Evolutionary conservation across 2,888 invertebrate species (phyloP).

Genomic region (Cloeon dipterum): DNA sequence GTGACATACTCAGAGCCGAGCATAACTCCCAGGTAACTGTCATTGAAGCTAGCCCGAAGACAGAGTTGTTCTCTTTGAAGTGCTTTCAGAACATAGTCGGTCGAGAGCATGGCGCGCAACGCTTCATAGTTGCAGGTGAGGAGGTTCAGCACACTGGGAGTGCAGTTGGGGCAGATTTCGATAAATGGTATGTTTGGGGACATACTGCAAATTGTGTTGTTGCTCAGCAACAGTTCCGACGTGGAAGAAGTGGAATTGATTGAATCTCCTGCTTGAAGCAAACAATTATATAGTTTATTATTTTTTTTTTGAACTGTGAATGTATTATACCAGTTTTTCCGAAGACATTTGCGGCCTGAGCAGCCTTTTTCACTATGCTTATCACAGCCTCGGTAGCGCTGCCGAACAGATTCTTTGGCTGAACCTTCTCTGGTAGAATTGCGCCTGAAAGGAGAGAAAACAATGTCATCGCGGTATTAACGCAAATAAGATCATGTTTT

Average conservation of each 20-base stretch:
- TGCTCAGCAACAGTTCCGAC: too few relatives aligned
- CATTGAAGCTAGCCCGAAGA: neutral
- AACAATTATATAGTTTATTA: neutral
- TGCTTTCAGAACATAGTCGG: neutral
- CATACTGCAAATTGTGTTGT: neutral
- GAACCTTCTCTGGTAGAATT: too few relatives aligned
- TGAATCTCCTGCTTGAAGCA: neutral
- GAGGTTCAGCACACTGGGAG: neutral
- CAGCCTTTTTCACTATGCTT: conserved; percentile 79
- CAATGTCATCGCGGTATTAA: too few relatives aligned
- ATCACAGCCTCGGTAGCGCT: conserved; percentile 78
- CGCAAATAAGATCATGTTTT: too few relatives aligned
- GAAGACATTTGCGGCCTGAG: conserved; percentile 66
- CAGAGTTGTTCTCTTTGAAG: neutral
- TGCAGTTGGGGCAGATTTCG: neutral
- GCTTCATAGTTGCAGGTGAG: neutral
- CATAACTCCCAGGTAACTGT: conserved; percentile 3
- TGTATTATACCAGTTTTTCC: conserved; percentile 24
- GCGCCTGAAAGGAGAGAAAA: too few relatives aligned
- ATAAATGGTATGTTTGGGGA: neutral
- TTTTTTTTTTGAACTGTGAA: neutral
- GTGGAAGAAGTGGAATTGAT: neutral
- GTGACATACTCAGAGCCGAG: conserved; percentile 33
- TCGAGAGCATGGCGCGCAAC: neutral
- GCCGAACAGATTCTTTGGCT: conserved; percentile 54